phyloP scores from a whole-genome alignment of 1,140 invertebrate genomes.

The Neodiprion fabricii region DNA sequence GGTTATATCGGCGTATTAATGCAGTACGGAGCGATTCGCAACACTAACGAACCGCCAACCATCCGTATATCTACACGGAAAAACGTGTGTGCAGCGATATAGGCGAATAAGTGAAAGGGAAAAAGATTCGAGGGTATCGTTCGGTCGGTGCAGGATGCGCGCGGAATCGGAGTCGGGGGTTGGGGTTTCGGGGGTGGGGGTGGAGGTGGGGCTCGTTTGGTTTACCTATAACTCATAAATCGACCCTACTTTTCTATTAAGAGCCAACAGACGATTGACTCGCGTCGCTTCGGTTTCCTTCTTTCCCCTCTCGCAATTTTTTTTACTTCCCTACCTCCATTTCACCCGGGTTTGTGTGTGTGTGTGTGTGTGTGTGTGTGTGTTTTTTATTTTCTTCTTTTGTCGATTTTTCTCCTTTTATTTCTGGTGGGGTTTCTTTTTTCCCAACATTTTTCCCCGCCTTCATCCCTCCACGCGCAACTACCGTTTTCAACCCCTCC shows the following conservation, averaged over 20 bases:
- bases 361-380: background rate
- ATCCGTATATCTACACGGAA: background rate
- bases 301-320: constrained; percentile 25
- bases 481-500: constrained; percentile 2
- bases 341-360: too few relatives aligned
- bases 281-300: constrained; percentile 34
- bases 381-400: constrained; percentile 21
- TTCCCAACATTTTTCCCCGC: constrained; percentile 9
- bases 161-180: constrained; percentile 26
- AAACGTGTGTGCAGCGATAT: background rate
- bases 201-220: constrained; percentile 30
- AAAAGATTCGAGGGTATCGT: too few relatives aligned
- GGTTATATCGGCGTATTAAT: too few relatives aligned
- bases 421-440: constrained; percentile 16
- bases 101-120: too few relatives aligned
- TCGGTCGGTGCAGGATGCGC: constrained; percentile 9
- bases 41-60: background rate
- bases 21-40: background rate
- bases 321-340: constrained; percentile 18
- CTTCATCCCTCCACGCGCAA: constrained; percentile 13
- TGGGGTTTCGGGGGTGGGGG: constrained; percentile 27
- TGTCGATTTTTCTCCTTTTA: background rate
- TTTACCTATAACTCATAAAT: constrained; percentile 61
- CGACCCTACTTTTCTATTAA: constrained; percentile 60
- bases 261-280: constrained; percentile 57